Evolutionary conservation across 2,888 invertebrate species (phyloP), one percentile per base, ranked within the genome.

Genomic region (Aporophyla nigra): DNA sequence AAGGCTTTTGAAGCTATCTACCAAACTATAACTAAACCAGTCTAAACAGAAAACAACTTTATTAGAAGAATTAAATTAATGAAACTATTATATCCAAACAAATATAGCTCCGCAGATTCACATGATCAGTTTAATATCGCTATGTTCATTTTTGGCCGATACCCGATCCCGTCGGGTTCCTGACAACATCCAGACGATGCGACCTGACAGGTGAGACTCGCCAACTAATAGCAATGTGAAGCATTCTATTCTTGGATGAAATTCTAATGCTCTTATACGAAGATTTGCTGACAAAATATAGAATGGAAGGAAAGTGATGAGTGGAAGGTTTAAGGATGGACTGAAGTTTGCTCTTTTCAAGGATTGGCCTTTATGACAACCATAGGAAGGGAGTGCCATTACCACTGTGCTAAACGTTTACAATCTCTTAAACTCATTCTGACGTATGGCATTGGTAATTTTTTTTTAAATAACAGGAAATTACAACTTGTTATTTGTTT

Each of bases 131-230:
- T 78, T 74, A 82, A 74, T 80, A 86, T 76, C 78, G 61, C 69
- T 71, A 79, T 76, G 80, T 85, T 76, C 83, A 83, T 74, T 86
- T 86, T 88, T 83, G 80, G 83, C 82, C 73, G 80, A 87, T 82
- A 84, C 73, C 74, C 84, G 86, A 88, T 87, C 74, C 78, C 66
- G 79, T 78, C 76, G 74, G 70, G 49, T 73, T 69, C 74, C 85
- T 83, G 90, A 92, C 90, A 90, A 74, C 86, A 80, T 81, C 90
- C 93, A 92, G 93, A 91, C 88, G 91, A 89, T 87, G 85, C 76
- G 83, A 81, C 77, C 80, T 89, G 93, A 92, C 94, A 94, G 91
- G 91, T 92, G 92, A 91, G 87, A 85, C 90, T 88, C 89, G 89
- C 88, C 90, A 89, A 87, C 89, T 90, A 90, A 91, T 91, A 90